Percentiles rank a stretch among this genome's conserved stretches.
Evolutionary conservation across 2,888 invertebrate genomes (phyloP).

Genomic region (Vannuccia rotundouncinata): DNA sequence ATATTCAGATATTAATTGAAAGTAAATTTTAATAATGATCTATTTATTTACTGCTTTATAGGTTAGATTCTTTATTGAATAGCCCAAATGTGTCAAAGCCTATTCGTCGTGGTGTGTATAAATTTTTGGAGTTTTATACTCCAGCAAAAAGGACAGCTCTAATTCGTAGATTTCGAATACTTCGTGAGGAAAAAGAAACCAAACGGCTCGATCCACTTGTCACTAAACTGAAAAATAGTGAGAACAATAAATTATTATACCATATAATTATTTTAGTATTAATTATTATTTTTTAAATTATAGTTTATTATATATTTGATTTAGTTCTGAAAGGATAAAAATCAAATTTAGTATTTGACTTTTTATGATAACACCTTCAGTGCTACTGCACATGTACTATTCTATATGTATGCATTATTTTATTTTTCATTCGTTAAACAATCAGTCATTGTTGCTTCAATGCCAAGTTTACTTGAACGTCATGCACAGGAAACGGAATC

Average conservation of each 20-base stretch:
- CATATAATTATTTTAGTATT: too few species aligned
- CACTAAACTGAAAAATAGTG: neutral
- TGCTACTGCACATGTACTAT: too few species aligned
- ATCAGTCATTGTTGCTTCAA: neutral
- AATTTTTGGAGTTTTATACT: neutral
- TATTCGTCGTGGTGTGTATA: conserved; percentile 7
- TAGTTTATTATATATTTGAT: too few species aligned
- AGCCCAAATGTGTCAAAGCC: neutral
- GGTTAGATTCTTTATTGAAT: neutral
- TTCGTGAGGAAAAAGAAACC: neutral
- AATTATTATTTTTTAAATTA: too few species aligned
- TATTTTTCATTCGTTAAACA: too few species aligned
- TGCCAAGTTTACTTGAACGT: neutral
- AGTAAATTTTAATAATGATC: neutral
- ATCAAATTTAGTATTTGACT: too few species aligned
- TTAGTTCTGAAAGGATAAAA: too few species aligned
- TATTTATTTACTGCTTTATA: neutral
- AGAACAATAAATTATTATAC: too few species aligned
- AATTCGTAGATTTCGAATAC: neutral
- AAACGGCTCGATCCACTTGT: neutral
- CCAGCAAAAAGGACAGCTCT: neutral
- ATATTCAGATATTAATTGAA: neutral
- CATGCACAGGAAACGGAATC: conserved; percentile 1
- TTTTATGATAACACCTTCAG: too few species aligned
- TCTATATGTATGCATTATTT: too few species aligned